A percentile compares a stretch with the other conserved stretches of the same genome.
Conservation (phyloP, 2,888 invertebrate genomes). For the Sthenelais limicola region DNA sequence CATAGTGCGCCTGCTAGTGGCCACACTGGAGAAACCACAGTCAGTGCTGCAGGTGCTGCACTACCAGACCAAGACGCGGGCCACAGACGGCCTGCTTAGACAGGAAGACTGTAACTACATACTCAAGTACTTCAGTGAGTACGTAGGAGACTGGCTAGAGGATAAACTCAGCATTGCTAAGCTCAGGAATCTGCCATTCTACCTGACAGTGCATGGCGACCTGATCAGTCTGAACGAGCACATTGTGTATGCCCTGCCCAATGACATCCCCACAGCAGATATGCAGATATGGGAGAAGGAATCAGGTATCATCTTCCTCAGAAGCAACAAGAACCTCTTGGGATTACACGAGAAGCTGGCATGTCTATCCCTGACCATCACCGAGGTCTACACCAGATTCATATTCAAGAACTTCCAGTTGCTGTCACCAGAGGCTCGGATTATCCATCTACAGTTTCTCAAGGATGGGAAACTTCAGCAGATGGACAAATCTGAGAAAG, state of each 20-base stretch:
- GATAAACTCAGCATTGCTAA: constrained; percentile 35
- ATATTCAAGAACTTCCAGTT: constrained; percentile 53
- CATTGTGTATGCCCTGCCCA: constrained; percentile 50
- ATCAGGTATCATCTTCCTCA: constrained; percentile 50
- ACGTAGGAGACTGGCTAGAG: constrained; percentile 47
- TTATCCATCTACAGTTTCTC: constrained; percentile 52
- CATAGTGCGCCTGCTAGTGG: constrained; percentile 49
- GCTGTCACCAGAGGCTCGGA: constrained; percentile 45
- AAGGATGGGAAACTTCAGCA: constrained; percentile 50
- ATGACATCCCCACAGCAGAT: constrained; percentile 52
- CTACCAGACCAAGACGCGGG: constrained; percentile 9
- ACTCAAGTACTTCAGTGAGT: constrained; percentile 54
- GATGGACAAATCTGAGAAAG: constrained; percentile 48
- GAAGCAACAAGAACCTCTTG: constrained; percentile 43
- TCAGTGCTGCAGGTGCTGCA: constrained; percentile 47
- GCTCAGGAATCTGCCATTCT: constrained; percentile 51
- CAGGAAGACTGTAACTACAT: constrained; percentile 52
- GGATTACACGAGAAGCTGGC: constrained; percentile 50
- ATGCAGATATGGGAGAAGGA: constrained; percentile 51
- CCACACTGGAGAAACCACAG: constrained; percentile 50
- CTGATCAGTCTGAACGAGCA: constrained; percentile 47
- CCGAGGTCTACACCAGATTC: constrained; percentile 51
- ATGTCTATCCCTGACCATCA: constrained; percentile 45
- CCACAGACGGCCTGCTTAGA: constrained; percentile 27
- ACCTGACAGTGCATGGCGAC: constrained; percentile 50